phyloP scores from a whole-genome alignment of 1,140 invertebrate genomes.

The Rhagoletis zephyria region DNA sequence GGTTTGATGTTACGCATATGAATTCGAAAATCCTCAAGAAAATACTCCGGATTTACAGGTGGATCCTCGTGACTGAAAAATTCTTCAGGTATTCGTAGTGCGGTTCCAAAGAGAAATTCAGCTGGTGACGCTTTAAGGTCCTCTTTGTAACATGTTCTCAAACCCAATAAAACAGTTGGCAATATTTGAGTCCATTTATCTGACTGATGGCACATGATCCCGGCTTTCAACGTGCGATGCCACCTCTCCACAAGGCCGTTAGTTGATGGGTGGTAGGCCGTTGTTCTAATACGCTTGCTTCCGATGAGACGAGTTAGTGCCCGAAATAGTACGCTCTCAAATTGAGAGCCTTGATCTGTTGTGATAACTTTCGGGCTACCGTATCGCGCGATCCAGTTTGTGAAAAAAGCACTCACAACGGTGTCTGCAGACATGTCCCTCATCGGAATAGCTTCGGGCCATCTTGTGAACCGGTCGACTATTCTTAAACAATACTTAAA shows the following conservation, averaged over 20 bases:
- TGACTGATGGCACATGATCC: constrained; percentile 62
- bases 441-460: constrained; percentile 70
- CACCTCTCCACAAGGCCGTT: constrained; percentile 66
- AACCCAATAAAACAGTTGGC: constrained; percentile 55
- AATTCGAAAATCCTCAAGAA: neutral
- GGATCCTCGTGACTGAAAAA: neutral
- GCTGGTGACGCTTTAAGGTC: constrained; percentile 10
- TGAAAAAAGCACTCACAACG: constrained; percentile 62
- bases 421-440: constrained; percentile 63
- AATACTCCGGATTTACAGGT: neutral
- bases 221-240: constrained; percentile 53
- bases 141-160: constrained; percentile 29
- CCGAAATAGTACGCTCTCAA: constrained; percentile 63
- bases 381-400: constrained; percentile 62
- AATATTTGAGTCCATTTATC: constrained; percentile 67
- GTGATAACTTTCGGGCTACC: constrained; percentile 61
- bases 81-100: neutral
- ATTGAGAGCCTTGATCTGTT: constrained; percentile 67
- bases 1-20: neutral
- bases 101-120: neutral
- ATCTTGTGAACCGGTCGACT: constrained; percentile 71
- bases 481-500: constrained; percentile 69
- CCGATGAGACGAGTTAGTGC: constrained; percentile 60
- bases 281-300: constrained; percentile 58
- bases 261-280: constrained; percentile 67